Percentiles rank a stretch among this genome's conserved stretches.
Evolutionary conservation across 2,113 vertebrate species (phyloP).

Genomic region (Typhlomys cinereus): DNA sequence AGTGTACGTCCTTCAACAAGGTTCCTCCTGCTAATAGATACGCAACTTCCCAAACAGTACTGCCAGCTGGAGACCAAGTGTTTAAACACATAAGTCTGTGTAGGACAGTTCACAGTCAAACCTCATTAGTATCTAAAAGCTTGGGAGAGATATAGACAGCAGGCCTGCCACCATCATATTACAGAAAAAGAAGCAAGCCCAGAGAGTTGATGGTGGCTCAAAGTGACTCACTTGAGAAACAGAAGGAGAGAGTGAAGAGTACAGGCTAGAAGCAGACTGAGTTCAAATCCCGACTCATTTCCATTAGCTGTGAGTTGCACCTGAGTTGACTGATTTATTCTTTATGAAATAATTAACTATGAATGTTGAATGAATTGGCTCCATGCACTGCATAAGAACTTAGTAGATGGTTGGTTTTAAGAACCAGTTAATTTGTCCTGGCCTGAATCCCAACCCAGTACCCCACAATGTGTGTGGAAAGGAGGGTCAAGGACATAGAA

Average conservation of each 20-base stretch:
- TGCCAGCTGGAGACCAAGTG: too few species aligned
- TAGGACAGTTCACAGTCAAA: too few species aligned
- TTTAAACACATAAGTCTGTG: too few species aligned
- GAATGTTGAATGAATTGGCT: not conserved
- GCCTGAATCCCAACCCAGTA: not conserved
- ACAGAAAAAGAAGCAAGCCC: not conserved
- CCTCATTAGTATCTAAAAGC: not conserved
- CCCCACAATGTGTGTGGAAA: not conserved
- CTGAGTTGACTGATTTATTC: not conserved
- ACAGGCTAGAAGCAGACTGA: not conserved
- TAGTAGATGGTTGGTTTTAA: not conserved
- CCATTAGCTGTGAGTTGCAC: not conserved
- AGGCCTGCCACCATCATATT: not conserved
- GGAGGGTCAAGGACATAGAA: not conserved
- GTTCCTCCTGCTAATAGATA: too few species aligned
- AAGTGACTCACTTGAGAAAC: not conserved
- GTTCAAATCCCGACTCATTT: not conserved
- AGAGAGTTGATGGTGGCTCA: not conserved
- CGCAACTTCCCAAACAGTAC: too few species aligned
- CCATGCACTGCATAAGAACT: not conserved
- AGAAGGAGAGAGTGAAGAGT: not conserved
- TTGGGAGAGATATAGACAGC: not conserved
- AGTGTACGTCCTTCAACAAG: too few species aligned
- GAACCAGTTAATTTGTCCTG: not conserved
- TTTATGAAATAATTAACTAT: not conserved